These are phyloP conservation scores for Mechanitis mazaeus DNA, from an alignment of 2,888 invertebrate genomes.

Conservation along the genomic window DNA sequence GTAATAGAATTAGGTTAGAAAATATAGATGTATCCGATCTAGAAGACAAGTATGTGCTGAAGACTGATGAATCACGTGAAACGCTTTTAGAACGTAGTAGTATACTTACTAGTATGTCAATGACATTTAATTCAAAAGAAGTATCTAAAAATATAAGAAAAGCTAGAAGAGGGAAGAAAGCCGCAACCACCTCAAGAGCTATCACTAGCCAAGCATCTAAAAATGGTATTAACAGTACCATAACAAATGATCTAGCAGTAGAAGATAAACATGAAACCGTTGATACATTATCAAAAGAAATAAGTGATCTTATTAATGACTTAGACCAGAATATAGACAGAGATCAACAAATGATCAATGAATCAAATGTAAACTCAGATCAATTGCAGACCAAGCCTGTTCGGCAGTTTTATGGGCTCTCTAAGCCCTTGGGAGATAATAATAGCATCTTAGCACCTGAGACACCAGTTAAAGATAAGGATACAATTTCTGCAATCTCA, in stretches of 20 bases:
- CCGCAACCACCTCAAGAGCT: conserved; percentile 47
- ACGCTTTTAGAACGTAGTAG: conserved; percentile 72
- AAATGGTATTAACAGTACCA: conserved; percentile 39
- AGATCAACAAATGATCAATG: conserved; percentile 48
- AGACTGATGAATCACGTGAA: conserved; percentile 73
- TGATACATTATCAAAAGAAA: conserved; percentile 67
- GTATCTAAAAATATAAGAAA: conserved; percentile 69
- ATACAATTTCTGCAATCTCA: conserved; percentile 40
- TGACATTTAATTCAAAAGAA: conserved; percentile 72
- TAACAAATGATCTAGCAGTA: conserved; percentile 40
- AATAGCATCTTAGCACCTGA: conserved; percentile 53
- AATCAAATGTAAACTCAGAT: conserved; percentile 36
- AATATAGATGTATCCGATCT: conserved; percentile 70
- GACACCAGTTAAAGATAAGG: conserved; percentile 63
- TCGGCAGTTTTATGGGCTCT: conserved; percentile 58
- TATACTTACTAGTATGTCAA: conserved; percentile 74
- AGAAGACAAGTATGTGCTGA: conserved; percentile 77
- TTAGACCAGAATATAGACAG: conserved; percentile 64
- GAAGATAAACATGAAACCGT: conserved; percentile 64
- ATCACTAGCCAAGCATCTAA: conserved; percentile 33
- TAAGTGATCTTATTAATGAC: conserved; percentile 66
- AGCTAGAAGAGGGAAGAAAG: conserved; percentile 67
- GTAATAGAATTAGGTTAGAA: conserved; percentile 70
- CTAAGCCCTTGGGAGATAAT: conserved; percentile 59
- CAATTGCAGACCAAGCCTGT: conserved; percentile 54